Conservation (phyloP, 2,113 vertebrate genomes). For the Chlorodrepanis virens region DNA sequence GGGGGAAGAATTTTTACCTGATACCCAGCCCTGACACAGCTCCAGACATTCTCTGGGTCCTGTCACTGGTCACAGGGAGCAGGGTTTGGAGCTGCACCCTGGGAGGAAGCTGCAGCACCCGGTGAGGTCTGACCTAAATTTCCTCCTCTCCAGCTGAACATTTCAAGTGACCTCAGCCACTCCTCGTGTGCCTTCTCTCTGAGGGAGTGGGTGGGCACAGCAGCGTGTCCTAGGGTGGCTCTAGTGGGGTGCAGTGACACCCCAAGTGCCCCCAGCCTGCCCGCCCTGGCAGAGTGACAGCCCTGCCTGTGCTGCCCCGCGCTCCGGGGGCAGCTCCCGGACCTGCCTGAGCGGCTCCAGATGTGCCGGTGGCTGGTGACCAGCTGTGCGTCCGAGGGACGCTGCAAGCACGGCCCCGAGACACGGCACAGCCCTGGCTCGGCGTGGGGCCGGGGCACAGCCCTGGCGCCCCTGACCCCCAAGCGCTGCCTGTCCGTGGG, state of each 20-base stretch:
- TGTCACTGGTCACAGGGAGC: neutral
- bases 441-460: neutral
- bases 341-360: neutral
- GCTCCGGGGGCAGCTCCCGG: neutral
- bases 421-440: neutral
- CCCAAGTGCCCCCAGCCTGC: fast-evolving
- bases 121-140: neutral
- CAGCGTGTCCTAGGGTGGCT: neutral
- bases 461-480: neutral
- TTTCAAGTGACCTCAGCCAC: neutral
- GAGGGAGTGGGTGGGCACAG: neutral
- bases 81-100: neutral
- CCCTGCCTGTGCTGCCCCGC: neutral
- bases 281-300: neutral
- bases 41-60: neutral
- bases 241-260: neutral
- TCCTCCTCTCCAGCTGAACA: neutral
- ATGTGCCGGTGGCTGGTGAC: neutral
- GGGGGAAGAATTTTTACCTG: neutral
- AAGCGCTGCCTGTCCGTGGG: neutral
- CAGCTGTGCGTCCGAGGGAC: neutral
- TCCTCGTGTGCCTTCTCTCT: neutral
- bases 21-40: neutral
- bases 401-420: neutral
- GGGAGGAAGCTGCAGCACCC: neutral